A percentile compares a stretch with the other conserved stretches of the same genome.
Conservation (phyloP, 2,113 vertebrate genomes). For the Amblyornis subalaris region DNA sequence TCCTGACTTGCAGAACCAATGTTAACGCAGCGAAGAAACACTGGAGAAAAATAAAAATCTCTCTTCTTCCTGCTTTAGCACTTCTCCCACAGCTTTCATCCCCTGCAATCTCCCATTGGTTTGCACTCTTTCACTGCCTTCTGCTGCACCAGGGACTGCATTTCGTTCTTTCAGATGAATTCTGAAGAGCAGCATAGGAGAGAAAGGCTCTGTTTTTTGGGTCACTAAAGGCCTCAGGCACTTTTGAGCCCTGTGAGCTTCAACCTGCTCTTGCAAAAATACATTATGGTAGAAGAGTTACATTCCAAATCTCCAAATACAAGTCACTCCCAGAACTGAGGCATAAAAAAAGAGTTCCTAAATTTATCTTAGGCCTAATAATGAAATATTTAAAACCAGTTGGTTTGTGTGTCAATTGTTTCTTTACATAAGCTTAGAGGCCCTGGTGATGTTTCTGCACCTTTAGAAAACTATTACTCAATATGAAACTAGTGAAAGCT, state of each 20-base stretch:
- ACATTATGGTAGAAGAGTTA: not conserved
- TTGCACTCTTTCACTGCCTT: not conserved
- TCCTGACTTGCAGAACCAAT: not conserved
- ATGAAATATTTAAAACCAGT: not conserved
- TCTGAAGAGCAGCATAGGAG: not conserved
- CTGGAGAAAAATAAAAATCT: not conserved
- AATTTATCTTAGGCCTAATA: not conserved
- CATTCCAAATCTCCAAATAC: not conserved
- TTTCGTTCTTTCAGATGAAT: not conserved
- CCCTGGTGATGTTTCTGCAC: not conserved
- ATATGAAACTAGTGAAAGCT: conserved; percentile 33
- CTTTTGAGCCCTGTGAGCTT: not conserved
- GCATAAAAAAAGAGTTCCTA: not conserved
- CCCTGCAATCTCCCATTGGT: not conserved
- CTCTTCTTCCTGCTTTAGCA: not conserved
- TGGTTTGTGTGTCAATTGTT: accelerated
- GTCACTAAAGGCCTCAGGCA: not conserved
- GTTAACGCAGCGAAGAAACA: not conserved
- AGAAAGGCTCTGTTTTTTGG: not conserved
- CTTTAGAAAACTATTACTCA: conserved; percentile 23
- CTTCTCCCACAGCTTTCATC: not conserved
- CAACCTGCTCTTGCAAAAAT: not conserved
- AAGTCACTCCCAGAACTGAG: not conserved
- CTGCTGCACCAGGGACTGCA: not conserved
- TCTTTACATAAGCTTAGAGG: not conserved